Conservation (phyloP, 2,888 invertebrate species). For the Nomada ruficornis region DNA sequence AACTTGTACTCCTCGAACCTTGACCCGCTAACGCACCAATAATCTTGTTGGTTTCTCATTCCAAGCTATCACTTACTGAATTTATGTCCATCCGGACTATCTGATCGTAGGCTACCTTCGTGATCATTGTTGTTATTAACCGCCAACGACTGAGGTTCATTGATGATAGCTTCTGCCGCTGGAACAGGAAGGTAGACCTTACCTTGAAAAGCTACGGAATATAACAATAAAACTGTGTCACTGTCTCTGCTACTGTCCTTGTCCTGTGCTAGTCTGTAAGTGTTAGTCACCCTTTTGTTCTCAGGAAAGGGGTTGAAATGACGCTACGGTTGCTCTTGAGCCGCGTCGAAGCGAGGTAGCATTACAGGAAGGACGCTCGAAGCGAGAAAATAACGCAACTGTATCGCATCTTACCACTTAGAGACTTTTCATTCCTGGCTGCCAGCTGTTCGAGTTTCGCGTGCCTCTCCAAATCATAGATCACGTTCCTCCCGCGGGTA, state of each 20-base stretch:
- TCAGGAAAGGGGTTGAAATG: neutral
- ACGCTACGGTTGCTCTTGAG: neutral
- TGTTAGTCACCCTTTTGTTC: conserved; percentile 47
- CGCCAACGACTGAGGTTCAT: conserved; percentile 59
- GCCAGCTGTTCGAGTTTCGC: conserved; percentile 79
- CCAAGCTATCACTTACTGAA: conserved; percentile 71
- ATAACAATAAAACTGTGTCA: conserved; percentile 73
- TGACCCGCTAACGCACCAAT: neutral
- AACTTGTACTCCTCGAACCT: no score
- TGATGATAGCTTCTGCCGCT: conserved; percentile 77
- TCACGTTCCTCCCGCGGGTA: conserved; percentile 65
- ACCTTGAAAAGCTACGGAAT: conserved; percentile 78
- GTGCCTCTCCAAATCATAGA: conserved; percentile 81
- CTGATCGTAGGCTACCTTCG: conserved; percentile 71
- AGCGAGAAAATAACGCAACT: no score
- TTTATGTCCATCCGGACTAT: conserved; percentile 73
- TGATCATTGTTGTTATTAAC: conserved; percentile 72
- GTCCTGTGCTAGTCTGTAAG: conserved; percentile 67
- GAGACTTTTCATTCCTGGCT: conserved; percentile 73
- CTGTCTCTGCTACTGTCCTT: conserved; percentile 67
- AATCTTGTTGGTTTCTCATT: neutral
- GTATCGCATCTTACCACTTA: conserved; percentile 73
- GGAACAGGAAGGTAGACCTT: conserved; percentile 82
- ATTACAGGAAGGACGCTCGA: conserved; percentile 5
- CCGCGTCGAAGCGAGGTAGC: neutral